phyloP scores from a whole-genome alignment of 2,113 vertebrate genomes.

The Ictalurus furcatus region DNA sequence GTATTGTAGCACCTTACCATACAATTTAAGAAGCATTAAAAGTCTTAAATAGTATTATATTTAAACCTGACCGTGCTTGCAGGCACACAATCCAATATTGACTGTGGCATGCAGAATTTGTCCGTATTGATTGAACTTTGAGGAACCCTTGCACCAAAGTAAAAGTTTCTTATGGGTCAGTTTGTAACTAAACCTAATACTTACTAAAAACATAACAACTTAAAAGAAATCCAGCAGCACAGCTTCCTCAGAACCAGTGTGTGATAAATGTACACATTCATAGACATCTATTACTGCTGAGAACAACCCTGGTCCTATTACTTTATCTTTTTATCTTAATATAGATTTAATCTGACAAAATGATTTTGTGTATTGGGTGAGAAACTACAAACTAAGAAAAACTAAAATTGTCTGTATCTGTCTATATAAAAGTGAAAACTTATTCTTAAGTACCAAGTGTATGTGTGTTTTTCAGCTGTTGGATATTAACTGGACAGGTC shows the following conservation, averaged over 20 bases:
- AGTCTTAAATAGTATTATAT: not conserved
- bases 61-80: not conserved
- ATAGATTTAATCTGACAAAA: not conserved
- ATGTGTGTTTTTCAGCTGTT: constrained; percentile 76
- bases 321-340: not conserved
- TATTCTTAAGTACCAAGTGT: not conserved
- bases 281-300: not conserved
- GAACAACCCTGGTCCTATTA: not conserved
- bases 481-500: constrained; percentile 96
- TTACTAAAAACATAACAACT: not conserved
- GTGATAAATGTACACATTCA: not conserved
- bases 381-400: not conserved
- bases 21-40: not conserved
- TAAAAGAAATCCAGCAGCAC: not conserved
- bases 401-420: not conserved
- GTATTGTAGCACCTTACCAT: not conserved
- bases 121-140: not conserved
- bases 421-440: not conserved
- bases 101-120: not conserved
- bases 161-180: not conserved
- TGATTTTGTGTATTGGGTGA: not conserved
- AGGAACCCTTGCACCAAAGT: not conserved
- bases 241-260: not conserved
- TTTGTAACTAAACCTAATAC: not conserved
- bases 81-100: not conserved